phyloP scores from a whole-genome alignment of 2,888 invertebrate genomes.

The Shargacucullia verbasci region DNA sequence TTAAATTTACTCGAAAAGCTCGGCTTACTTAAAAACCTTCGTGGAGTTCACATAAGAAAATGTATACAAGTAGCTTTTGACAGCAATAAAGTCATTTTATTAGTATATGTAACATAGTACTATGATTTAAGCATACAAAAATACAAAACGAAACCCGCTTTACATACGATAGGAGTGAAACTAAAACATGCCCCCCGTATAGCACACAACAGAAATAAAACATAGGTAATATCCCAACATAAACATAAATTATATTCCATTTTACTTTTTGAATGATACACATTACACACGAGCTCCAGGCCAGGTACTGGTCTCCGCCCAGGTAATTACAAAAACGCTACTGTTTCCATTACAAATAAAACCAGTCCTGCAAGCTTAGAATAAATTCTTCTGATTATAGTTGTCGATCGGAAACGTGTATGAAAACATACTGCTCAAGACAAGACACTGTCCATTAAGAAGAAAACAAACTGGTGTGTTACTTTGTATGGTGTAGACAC shows the following conservation, averaged over 20 bases:
- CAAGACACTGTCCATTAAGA: constrained; percentile 28
- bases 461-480: constrained; percentile 29
- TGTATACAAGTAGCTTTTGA: too few relatives aligned
- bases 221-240: constrained; percentile 6
- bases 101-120: too few relatives aligned
- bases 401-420: constrained; percentile 38
- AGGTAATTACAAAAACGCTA: constrained; percentile 56
- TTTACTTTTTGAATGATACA: constrained; percentile 43
- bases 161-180: not conserved
- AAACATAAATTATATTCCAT: constrained; percentile 29
- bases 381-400: constrained; percentile 41
- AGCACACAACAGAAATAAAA: not conserved
- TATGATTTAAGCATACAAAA: not conserved
- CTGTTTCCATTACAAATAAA: constrained; percentile 54
- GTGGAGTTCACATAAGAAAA: too few relatives aligned
- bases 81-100: too few relatives aligned
- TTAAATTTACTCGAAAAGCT: too few relatives aligned
- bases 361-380: constrained; percentile 31
- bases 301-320: constrained; percentile 49
- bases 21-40: too few relatives aligned
- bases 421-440: constrained; percentile 25
- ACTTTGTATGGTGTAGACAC: too few relatives aligned
- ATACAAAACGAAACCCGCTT: not conserved
- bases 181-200: not conserved
- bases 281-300: constrained; percentile 39